phyloP scores from a whole-genome alignment of 2,888 invertebrate species.

The Eristalis pertinax region DNA sequence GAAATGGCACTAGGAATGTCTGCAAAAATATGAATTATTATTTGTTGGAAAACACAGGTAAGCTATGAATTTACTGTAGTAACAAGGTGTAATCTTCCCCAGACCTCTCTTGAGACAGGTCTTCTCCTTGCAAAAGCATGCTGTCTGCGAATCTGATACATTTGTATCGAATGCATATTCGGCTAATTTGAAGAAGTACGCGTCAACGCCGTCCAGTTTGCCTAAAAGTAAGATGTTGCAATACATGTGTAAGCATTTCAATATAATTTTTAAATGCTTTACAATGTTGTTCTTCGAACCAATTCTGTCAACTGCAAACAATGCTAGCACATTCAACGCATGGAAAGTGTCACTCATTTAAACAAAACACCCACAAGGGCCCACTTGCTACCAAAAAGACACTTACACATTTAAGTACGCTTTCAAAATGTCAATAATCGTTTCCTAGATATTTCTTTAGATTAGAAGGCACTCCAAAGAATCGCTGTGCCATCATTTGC shows the following conservation, averaged over 20 bases:
- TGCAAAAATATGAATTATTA: constrained; percentile 75
- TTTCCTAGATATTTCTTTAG: not conserved
- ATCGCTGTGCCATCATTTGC: not conserved
- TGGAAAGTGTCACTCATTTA: not conserved
- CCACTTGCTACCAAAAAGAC: not conserved
- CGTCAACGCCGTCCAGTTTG: constrained; percentile 83
- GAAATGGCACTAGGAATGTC: constrained; percentile 89
- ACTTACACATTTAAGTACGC: not conserved
- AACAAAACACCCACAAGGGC: not conserved
- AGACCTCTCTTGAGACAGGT: constrained; percentile 84
- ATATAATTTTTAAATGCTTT: too few relatives aligned
- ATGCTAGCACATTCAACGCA: not conserved
- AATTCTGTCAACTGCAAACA: not conserved
- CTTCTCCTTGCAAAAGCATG: constrained; percentile 85
- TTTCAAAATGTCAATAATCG: not conserved
- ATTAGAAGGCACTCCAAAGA: not conserved
- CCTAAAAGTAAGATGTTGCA: constrained; percentile 48
- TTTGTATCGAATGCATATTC: constrained; percentile 84
- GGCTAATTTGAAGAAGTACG: constrained; percentile 84
- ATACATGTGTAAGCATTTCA: too few relatives aligned
- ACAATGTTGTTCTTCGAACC: too few relatives aligned
- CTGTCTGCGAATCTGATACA: constrained; percentile 83
- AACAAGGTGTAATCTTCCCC: constrained; percentile 87
- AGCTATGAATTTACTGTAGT: constrained; percentile 84
- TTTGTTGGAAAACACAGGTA: not conserved